phyloP scores from a whole-genome alignment of 2,888 invertebrate species.

The Eupithecia subumbrata region DNA sequence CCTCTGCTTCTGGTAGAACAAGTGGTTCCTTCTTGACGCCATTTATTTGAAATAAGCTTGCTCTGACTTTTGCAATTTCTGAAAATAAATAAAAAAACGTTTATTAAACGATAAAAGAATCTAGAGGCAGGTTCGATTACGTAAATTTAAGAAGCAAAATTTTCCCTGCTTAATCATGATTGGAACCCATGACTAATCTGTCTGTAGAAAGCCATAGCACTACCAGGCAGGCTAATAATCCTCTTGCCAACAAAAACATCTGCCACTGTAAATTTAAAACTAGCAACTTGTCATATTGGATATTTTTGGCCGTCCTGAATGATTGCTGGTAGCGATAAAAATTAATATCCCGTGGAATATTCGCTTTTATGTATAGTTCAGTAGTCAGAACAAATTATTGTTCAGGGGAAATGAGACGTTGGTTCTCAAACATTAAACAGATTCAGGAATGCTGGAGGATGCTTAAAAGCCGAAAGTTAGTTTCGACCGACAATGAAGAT shows the following conservation, averaged over 20 bases:
- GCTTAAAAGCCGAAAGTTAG: not conserved
- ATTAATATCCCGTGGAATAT: conserved; percentile 62
- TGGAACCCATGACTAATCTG: not conserved
- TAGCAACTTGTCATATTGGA: conserved; percentile 64
- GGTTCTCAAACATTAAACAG: not conserved
- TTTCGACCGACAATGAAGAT: not conserved
- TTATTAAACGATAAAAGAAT: not conserved
- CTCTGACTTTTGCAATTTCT: conserved; percentile 99
- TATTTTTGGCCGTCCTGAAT: conserved; percentile 65
- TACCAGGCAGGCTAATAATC: conserved; percentile 15
- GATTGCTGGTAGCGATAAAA: conserved; percentile 64
- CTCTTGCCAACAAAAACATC: conserved; percentile 46
- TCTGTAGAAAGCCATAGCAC: conserved; percentile 9
- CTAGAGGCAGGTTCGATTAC: not conserved
- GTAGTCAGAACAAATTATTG: conserved; percentile 36
- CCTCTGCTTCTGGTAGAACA: conserved; percentile 95
- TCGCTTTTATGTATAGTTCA: conserved; percentile 49
- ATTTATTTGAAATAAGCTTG: conserved; percentile 99
- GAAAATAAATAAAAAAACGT: conserved; percentile 79
- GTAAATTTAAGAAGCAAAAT: not conserved
- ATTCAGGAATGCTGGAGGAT: not conserved
- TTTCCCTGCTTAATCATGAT: not conserved
- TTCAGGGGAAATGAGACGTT: conserved; percentile 1
- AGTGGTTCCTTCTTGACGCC: conserved; percentile 97
- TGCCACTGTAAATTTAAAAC: conserved; percentile 61